Conservation (phyloP, 1,140 invertebrate species). For the Pogonognathellus flavescens region DNA sequence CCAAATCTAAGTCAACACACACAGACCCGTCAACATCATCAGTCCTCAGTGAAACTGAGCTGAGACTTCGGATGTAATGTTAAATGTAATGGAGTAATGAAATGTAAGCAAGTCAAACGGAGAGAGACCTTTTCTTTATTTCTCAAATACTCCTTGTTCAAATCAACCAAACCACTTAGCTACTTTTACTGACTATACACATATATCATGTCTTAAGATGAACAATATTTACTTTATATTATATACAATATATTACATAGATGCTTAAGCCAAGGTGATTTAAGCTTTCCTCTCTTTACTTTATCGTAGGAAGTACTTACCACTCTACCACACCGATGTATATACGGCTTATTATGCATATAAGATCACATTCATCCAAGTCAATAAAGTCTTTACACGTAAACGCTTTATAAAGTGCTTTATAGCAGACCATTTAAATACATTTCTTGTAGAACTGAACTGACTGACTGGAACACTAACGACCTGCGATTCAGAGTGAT, state of each 20-base stretch:
- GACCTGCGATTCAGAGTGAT: too few species aligned
- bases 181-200: not conserved
- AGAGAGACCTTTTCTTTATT: slow-evolving; percentile 32
- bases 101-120: slow-evolving; percentile 33
- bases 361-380: too few species aligned
- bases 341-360: too few species aligned
- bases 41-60: not conserved
- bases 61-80: slow-evolving; percentile 40
- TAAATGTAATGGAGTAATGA: slow-evolving; percentile 41
- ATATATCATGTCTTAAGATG: not conserved
- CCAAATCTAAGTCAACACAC: not conserved
- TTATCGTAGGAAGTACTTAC: too few species aligned
- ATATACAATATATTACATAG: not conserved
- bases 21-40: not conserved
- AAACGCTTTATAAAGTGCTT: too few species aligned
- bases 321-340: too few species aligned
- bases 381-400: too few species aligned
- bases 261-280: too few species aligned
- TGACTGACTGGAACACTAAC: too few species aligned
- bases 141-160: not conserved
- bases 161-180: not conserved
- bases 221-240: not conserved
- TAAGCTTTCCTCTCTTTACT: too few species aligned
- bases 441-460: too few species aligned
- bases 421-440: too few species aligned